A percentile compares a stretch with the other conserved stretches of the same genome.
Evolutionary conservation across 2,113 vertebrate genomes (phyloP).

Genomic region (Gallinago paraguaiae): DNA sequence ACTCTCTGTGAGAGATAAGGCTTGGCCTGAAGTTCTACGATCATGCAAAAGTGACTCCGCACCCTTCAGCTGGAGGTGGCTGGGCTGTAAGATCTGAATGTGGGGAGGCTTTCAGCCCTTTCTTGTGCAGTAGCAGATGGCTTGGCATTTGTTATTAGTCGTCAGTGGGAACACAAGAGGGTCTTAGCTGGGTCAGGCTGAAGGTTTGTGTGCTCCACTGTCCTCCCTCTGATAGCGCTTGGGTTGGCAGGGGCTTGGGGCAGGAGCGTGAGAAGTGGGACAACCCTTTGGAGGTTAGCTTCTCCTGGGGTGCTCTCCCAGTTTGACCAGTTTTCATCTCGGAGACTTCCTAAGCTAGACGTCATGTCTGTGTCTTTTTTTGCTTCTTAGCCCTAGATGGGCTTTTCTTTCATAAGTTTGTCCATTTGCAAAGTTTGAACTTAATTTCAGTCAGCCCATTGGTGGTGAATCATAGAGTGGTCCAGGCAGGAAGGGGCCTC

Average conservation of each 20-base stretch:
- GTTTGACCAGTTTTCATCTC: background rate
- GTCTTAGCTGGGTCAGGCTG: background rate
- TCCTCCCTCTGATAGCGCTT: background rate
- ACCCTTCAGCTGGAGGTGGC: background rate
- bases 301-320: background rate
- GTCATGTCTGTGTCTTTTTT: background rate
- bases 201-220: background rate
- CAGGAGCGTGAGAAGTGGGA: background rate
- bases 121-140: background rate
- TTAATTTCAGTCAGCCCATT: background rate
- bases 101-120: accelerated
- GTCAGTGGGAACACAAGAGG: background rate
- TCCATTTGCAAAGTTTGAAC: background rate
- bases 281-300: background rate
- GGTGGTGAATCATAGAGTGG: background rate
- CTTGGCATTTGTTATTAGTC: background rate
- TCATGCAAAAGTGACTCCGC: background rate
- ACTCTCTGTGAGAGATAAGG: background rate
- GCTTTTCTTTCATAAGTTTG: background rate
- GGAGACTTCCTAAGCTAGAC: background rate
- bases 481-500: too few species aligned
- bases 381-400: background rate
- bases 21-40: background rate
- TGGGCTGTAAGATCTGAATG: background rate
- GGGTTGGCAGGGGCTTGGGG: background rate